Evolutionary conservation across 92 coral and sea anemone species (phyloP).

Genomic region (Parazoanthus darwini): DNA sequence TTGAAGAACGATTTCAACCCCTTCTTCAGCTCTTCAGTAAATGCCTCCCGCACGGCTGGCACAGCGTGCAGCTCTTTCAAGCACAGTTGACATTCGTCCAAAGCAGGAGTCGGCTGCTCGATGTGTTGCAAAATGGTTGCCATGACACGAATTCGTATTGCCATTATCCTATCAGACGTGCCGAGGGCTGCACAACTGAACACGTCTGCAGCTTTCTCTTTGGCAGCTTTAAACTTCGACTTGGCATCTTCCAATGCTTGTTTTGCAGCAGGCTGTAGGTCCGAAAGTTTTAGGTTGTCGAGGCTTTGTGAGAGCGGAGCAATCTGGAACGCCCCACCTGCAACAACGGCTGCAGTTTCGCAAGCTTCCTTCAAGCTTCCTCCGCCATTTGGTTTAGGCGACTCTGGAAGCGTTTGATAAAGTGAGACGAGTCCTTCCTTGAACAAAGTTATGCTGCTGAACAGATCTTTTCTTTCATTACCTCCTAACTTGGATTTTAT

Average conservation of each 20-base stretch:
- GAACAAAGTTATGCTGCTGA: conserved; percentile 13
- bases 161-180: conserved; percentile 2
- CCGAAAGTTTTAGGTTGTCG: not conserved
- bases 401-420: conserved; percentile 3
- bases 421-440: conserved; percentile 32
- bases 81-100: conserved; percentile 4
- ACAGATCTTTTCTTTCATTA: conserved; percentile 24
- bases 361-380: conserved; percentile 14
- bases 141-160: conserved; percentile 19
- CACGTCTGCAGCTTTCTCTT: conserved; percentile 18
- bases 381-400: not conserved
- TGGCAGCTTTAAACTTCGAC: conserved; percentile 13
- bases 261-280: not conserved
- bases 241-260: conserved; percentile 19
- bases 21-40: conserved; percentile 23
- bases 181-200: not conserved
- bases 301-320: conserved; percentile 11
- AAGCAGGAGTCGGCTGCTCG: conserved; percentile 14
- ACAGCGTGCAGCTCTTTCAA: conserved; percentile 35
- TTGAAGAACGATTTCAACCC: conserved; percentile 38
- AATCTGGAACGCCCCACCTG: not conserved
- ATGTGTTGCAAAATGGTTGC: conserved; percentile 22
- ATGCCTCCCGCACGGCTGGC: conserved; percentile 28
- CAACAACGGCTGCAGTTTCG: conserved; percentile 20
- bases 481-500: conserved; percentile 34